These are phyloP conservation scores for Sebastes kiyomatsui DNA, from an alignment of 2,797 vertebrate species.

Conservation along the genomic window DNA sequence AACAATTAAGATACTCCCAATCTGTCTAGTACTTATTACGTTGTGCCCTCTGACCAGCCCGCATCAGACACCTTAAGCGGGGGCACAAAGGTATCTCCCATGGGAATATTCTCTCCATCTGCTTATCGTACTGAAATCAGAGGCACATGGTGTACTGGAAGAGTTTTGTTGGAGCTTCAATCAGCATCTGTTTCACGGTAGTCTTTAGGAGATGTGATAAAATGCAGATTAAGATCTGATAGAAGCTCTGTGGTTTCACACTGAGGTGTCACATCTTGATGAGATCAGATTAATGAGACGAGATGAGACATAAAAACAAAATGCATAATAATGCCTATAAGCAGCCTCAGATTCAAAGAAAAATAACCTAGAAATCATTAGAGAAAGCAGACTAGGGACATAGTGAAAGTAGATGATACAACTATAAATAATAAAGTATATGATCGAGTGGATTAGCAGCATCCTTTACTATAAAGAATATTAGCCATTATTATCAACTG, in stretches of 20 bases:
- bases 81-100: slow-evolving; percentile 31
- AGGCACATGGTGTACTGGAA: slow-evolving; percentile 4
- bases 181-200: slow-evolving; percentile 12
- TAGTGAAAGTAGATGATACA: not conserved
- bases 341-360: not conserved
- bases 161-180: slow-evolving; percentile 17
- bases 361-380: not conserved
- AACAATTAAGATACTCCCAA: slow-evolving; percentile 61
- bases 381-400: not conserved
- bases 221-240: slow-evolving; percentile 14
- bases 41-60: slow-evolving; percentile 37
- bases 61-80: slow-evolving; percentile 21
- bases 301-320: not conserved
- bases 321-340: not conserved
- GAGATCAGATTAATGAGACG: not conserved
- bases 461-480: not conserved
- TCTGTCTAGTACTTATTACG: slow-evolving; percentile 27
- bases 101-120: slow-evolving; percentile 44
- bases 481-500: not conserved
- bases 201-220: slow-evolving; percentile 1
- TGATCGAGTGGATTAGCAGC: not conserved
- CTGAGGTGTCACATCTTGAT: not conserved
- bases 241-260: not conserved
- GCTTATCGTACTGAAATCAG: slow-evolving; percentile 26
- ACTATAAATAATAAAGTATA: not conserved